Evolutionary conservation across 2,797 vertebrate genomes (phyloP).

Genomic region (Sternotherus odoratus): DNA sequence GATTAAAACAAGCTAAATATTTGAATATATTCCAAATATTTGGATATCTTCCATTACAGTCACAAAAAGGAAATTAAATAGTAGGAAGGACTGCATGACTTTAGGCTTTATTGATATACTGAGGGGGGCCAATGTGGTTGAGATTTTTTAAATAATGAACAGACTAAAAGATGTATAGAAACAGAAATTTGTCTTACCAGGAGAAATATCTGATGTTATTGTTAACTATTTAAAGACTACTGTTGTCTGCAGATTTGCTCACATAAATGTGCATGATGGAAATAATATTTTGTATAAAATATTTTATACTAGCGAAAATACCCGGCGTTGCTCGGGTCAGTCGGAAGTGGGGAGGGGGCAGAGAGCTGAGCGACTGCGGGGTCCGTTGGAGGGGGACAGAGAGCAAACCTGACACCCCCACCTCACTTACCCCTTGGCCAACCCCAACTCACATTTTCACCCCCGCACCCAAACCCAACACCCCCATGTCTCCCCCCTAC

Average conservation of each 20-base stretch:
- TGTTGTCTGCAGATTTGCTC: neutral
- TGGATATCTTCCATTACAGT: neutral
- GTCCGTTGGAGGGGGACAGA: too few species aligned
- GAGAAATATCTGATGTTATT: neutral
- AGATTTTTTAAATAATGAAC: neutral
- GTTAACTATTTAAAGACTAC: neutral
- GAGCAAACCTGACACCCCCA: too few species aligned
- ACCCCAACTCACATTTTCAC: too few species aligned
- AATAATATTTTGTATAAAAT: neutral
- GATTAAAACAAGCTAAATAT: neutral
- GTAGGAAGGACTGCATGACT: neutral
- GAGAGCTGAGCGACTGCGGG: too few species aligned
- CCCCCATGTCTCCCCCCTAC: too few species aligned
- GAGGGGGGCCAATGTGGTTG: neutral
- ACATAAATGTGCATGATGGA: neutral
- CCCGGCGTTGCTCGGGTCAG: too few species aligned
- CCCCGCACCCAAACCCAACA: too few species aligned
- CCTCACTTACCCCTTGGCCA: too few species aligned
- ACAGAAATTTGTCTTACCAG: neutral
- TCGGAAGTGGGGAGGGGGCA: too few species aligned
- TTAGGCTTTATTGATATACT: too few species aligned
- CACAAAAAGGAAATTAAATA: neutral
- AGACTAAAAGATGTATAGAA: neutral
- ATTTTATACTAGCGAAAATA: too few species aligned
- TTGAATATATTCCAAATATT: too few species aligned